Evolutionary conservation across 2,797 vertebrate species (phyloP), one percentile per base, ranked within the genome.

Genomic region (Arctocebus calabarensis): DNA sequence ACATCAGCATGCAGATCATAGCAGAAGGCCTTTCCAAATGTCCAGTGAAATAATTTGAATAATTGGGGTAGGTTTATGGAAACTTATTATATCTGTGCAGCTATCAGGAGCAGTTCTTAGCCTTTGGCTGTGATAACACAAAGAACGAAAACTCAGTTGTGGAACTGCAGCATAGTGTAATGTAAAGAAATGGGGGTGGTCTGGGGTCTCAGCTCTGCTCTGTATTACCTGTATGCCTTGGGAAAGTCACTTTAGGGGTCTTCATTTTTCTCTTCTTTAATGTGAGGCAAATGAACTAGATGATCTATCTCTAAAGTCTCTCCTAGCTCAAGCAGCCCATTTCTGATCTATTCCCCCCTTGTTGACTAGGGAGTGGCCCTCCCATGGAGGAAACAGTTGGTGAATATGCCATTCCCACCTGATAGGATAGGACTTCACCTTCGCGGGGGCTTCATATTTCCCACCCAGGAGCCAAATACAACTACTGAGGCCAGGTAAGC

Each of bases 391-490:
- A 99, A 98, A 91, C 71, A 87, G 0, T 27, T 62, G 6, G n/a
- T 98, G 1, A 0, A 95, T 0, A 94, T 99, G 98, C 0, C 37
- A 40, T 97, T 99, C 12, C 99, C 99, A 2, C 97, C 32, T 17
- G 99, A 99, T 19, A 99, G 98, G 96, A 96, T 99, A 29, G 99
- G 99, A 79, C 98, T 99, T 96, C 99, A 99, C 96, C 98, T 99
- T 97, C 98, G 99, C 98, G 99, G 99, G 7, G 99, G 99, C 16
- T 99, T 98, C 9, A 95, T 99, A 93, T 99, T 99, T 75, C 99
- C 99, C 10, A 99, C 91, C 32, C 99, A 99, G 95, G 84, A 97
- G 29, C 99, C 99, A 89, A 96, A 83, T 34, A 98, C 86, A 92
- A 99, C 99, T 84, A 99, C 99, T 6, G 98, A 97, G 93, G 70